Conservation (phyloP, 2,797 vertebrate species). For the Muscicapa striata region DNA sequence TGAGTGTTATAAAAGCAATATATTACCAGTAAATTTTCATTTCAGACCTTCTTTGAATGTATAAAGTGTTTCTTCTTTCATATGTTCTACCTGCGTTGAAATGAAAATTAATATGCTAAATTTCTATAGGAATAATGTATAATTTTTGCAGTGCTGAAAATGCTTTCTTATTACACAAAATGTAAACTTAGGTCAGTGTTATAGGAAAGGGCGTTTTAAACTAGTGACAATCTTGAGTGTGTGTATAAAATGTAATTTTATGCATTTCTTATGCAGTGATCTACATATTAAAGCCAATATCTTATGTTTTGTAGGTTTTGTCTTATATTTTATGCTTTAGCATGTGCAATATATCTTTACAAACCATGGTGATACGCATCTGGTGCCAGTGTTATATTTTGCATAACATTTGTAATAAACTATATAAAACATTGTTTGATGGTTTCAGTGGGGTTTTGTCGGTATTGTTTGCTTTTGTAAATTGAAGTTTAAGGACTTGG, state of each 20-base stretch:
- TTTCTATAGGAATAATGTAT: constrained; percentile 75
- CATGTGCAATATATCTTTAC: constrained; percentile 84
- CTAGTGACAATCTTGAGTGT: constrained; percentile 81
- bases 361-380: constrained; percentile 75
- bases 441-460: constrained; percentile 75
- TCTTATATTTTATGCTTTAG: constrained; percentile 79
- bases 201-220: constrained; percentile 74
- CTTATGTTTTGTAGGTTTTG: constrained; percentile 74
- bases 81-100: constrained; percentile 75
- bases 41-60: constrained; percentile 77
- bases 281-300: constrained; percentile 74
- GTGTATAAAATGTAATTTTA: constrained; percentile 73
- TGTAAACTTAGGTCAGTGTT: constrained; percentile 78
- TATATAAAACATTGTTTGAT: constrained; percentile 72
- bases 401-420: constrained; percentile 79
- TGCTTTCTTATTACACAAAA: constrained; percentile 77
- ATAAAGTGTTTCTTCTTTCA: constrained; percentile 67
- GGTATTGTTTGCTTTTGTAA: constrained; percentile 72
- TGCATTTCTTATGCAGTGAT: constrained; percentile 75
- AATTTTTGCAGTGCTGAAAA: constrained; percentile 77
- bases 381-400: constrained; percentile 83
- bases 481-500: constrained; percentile 61
- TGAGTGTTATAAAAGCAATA: constrained; percentile 81
- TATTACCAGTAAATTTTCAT: constrained; percentile 75
- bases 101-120: constrained; percentile 73